These are phyloP conservation scores for Lamellibrachia columna DNA, from an alignment of 2,888 invertebrate genomes.

Conservation along the genomic window DNA sequence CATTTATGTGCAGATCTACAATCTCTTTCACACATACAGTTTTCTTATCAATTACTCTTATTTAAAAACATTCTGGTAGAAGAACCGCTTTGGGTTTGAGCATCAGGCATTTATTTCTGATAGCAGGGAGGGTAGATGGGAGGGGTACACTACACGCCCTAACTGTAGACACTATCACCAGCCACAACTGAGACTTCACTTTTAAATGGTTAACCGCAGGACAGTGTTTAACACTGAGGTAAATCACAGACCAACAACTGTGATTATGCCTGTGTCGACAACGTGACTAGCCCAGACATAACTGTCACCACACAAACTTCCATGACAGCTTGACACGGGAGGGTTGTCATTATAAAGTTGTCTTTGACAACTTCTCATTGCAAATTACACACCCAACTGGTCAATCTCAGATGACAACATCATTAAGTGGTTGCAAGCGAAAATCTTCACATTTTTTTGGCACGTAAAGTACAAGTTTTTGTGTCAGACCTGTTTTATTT, in stretches of 20 bases:
- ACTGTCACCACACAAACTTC: conserved; percentile 1
- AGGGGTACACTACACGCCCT: not conserved
- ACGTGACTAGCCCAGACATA: not conserved
- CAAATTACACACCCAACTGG: not conserved
- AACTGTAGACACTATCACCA: not conserved
- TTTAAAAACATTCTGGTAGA: no score
- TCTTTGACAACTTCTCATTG: not conserved
- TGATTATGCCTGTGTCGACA: not conserved
- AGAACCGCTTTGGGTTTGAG: no score
- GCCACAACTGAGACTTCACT: not conserved
- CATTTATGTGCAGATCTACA: no score
- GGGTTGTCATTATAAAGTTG: not conserved
- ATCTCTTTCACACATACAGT: no score
- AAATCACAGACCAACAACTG: conserved; percentile 1
- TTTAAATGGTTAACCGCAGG: not conserved
- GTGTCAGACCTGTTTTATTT: not conserved
- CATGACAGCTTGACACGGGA: not conserved
- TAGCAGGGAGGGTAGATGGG: not conserved
- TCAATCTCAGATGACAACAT: conserved; percentile 9
- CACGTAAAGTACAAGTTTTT: not conserved
- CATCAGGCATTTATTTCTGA: not conserved
- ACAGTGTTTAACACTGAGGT: not conserved
- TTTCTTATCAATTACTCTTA: no score
- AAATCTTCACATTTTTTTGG: not conserved
- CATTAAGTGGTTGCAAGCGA: not conserved